Conservation (phyloP, 2,113 vertebrate genomes). For the Notechis scutatus region DNA sequence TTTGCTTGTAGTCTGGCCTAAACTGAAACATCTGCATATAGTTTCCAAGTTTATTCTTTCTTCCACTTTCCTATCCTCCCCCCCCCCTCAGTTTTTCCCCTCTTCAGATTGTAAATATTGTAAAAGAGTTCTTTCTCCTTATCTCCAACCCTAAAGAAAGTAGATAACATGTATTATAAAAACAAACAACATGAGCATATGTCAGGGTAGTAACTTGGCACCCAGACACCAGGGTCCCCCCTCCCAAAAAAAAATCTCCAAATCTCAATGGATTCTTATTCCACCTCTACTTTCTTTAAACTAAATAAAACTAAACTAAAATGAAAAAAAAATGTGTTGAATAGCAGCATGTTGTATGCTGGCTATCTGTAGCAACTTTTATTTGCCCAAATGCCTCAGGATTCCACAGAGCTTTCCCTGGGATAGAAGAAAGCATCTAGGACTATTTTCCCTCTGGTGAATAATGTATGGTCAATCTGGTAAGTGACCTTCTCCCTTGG, state of each 20-base stretch:
- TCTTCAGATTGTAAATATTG: not conserved
- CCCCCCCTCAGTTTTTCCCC: not conserved
- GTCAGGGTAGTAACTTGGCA: not conserved
- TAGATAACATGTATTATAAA: not conserved
- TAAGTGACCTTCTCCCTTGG: not conserved
- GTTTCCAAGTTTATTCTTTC: not conserved
- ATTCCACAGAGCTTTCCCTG: not conserved
- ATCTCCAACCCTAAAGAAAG: not conserved
- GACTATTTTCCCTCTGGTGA: not conserved
- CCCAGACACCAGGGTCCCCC: not conserved
- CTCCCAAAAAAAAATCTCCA: not conserved
- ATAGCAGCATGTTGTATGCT: not conserved
- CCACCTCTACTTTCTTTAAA: not conserved
- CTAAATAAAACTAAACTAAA: not conserved
- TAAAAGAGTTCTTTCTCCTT: not conserved
- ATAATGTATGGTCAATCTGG: not conserved
- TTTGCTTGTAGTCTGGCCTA: no score
- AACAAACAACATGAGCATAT: not conserved
- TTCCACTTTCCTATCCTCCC: not conserved
- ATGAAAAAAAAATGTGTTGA: not conserved
- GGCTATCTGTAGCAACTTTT: not conserved
- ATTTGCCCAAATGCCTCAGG: not conserved
- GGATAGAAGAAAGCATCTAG: not conserved
- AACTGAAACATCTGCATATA: not conserved
- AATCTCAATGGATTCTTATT: not conserved